These are phyloP conservation scores for Erpornis zantholeuca DNA, from an alignment of 2,113 vertebrate genomes.

Conservation along the genomic window DNA sequence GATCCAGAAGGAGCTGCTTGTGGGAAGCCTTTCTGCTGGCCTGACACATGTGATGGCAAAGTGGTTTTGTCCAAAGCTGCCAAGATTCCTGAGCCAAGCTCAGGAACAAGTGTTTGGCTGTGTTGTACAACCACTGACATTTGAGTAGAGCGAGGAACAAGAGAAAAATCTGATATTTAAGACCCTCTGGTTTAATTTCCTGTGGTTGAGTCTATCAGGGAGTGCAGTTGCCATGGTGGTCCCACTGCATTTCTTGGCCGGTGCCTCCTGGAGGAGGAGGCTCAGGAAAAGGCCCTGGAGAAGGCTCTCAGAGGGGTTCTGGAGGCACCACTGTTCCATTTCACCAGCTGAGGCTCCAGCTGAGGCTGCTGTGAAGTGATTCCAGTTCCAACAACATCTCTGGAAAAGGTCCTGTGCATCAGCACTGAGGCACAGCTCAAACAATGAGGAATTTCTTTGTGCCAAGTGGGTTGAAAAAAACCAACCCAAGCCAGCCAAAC, in stretches of 20 bases:
- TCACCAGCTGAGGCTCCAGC: background rate
- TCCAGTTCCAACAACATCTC: fast-evolving
- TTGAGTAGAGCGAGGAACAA: background rate
- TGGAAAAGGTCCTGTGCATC: background rate
- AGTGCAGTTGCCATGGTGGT: background rate
- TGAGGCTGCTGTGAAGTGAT: background rate
- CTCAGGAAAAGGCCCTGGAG: background rate
- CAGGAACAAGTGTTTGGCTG: fast-evolving
- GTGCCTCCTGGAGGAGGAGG: background rate
- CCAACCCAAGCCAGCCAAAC: background rate
- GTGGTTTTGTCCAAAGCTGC: background rate
- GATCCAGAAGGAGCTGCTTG: background rate
- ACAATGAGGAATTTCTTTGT: background rate
- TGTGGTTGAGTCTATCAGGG: fast-evolving
- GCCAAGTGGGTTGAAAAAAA: background rate
- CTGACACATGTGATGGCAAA: background rate
- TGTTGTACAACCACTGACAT: background rate
- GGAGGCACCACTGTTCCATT: background rate
- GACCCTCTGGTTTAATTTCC: background rate
- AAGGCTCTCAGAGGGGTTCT: background rate
- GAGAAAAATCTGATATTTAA: background rate
- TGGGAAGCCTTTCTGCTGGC: background rate
- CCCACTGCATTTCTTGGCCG: background rate
- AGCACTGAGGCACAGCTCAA: background rate
- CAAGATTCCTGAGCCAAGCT: background rate